Evolutionary conservation across 2,888 invertebrate genomes (phyloP).

Genomic region (Dinocampus coccinellae): DNA sequence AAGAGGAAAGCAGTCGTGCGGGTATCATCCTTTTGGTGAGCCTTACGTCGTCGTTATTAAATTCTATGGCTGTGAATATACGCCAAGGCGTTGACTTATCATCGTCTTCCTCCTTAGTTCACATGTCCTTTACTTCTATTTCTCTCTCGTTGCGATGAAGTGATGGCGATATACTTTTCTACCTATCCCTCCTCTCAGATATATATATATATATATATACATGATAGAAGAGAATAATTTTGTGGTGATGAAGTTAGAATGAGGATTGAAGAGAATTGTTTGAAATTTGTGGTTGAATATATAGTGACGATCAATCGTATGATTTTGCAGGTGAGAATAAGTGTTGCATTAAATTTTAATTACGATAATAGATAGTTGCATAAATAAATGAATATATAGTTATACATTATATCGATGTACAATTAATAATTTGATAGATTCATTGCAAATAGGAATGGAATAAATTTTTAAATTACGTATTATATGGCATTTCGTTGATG

Average conservation of each 20-base stretch:
- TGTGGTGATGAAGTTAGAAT: slow-evolving; percentile 4
- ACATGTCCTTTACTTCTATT: not conserved
- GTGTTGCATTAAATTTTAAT: slow-evolving; percentile 1
- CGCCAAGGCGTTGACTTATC: slow-evolving; percentile 47
- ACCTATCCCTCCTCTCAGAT: too few species aligned
- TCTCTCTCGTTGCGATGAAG: not conserved
- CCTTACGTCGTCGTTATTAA: slow-evolving; percentile 45
- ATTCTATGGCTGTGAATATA: slow-evolving; percentile 47
- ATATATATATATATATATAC: too few species aligned
- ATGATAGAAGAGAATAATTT: slow-evolving; percentile 20
- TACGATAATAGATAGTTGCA: not conserved
- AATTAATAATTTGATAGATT: too few species aligned
- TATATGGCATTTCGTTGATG: too few species aligned
- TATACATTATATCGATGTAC: too few species aligned
- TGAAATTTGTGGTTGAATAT: slow-evolving; percentile 28
- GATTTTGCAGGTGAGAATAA: slow-evolving; percentile 15
- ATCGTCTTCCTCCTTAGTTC: slow-evolving; percentile 34
- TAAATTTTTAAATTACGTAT: too few species aligned
- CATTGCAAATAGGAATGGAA: too few species aligned
- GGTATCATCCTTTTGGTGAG: slow-evolving; percentile 18
- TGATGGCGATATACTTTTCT: slow-evolving; percentile 1
- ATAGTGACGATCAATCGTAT: slow-evolving; percentile 13
- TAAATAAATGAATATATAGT: too few species aligned
- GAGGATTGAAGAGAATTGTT: not conserved
- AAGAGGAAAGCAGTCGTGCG: slow-evolving; percentile 35